Conservation (phyloP, 2,113 vertebrate species). For the Chionomys nivalis region DNA sequence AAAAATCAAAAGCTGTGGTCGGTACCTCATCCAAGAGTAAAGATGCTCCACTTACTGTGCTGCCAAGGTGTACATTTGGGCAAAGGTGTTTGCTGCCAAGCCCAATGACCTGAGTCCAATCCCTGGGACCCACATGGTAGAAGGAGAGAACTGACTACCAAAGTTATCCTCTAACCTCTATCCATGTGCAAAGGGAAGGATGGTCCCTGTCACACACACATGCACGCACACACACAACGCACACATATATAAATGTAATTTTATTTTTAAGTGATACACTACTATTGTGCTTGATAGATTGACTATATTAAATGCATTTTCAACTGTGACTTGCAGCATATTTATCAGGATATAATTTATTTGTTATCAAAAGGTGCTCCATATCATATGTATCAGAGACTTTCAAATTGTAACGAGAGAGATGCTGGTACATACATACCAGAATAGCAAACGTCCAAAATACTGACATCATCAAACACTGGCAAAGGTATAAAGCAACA, state of each 20-base stretch:
- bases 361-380: neutral
- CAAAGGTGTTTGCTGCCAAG: neutral
- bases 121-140: neutral
- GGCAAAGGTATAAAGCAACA: neutral
- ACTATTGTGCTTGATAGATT: neutral
- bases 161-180: neutral
- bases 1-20: neutral
- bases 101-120: neutral
- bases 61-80: neutral
- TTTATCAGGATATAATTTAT: neutral
- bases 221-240: neutral
- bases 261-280: neutral
- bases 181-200: neutral
- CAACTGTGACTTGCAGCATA: neutral
- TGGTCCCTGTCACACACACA: neutral
- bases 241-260: neutral
- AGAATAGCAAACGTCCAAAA: neutral
- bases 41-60: neutral
- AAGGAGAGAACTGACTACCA: neutral
- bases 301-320: neutral
- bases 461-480: neutral
- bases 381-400: neutral
- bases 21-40: neutral
- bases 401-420: neutral
- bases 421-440: neutral